Conservation (phyloP, 2,113 vertebrate species). For the Mustela nigripes region DNA sequence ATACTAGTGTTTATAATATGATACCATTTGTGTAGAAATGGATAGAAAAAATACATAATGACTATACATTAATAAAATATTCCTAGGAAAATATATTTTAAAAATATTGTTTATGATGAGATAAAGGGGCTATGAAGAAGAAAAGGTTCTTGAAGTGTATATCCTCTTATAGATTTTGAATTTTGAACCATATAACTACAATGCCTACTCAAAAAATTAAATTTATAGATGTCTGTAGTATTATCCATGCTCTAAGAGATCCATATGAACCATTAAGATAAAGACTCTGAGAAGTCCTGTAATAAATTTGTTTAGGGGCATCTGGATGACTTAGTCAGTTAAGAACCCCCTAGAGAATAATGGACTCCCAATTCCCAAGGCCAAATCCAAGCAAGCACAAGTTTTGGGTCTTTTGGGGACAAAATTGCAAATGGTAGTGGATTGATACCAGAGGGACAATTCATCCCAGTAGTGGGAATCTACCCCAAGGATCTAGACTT, state of each 20-base stretch:
- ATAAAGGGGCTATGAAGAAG: neutral
- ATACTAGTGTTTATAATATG: neutral
- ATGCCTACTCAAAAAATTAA: conserved; percentile 25
- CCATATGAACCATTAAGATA: neutral
- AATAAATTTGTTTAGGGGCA: neutral
- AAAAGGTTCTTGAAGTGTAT: neutral
- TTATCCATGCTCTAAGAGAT: neutral
- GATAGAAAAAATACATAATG: neutral
- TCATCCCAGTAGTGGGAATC: neutral
- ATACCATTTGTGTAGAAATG: neutral
- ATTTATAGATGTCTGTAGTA: neutral
- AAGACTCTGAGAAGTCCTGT: neutral
- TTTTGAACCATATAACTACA: neutral
- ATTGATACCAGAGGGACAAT: neutral
- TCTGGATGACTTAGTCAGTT: neutral
- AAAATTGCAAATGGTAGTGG: neutral
- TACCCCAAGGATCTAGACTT: neutral
- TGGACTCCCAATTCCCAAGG: neutral
- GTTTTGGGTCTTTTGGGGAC: neutral
- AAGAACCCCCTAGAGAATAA: neutral
- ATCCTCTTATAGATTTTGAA: neutral
- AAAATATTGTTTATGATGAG: neutral
- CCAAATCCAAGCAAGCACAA: neutral
- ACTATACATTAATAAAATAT: neutral
- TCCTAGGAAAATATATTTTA: neutral